A percentile compares a stretch with the other conserved stretches of the same genome.
Evolutionary conservation across 64 coral and sea anemone genomes (phyloP).

Genomic region (Pocillopora damicornis): DNA sequence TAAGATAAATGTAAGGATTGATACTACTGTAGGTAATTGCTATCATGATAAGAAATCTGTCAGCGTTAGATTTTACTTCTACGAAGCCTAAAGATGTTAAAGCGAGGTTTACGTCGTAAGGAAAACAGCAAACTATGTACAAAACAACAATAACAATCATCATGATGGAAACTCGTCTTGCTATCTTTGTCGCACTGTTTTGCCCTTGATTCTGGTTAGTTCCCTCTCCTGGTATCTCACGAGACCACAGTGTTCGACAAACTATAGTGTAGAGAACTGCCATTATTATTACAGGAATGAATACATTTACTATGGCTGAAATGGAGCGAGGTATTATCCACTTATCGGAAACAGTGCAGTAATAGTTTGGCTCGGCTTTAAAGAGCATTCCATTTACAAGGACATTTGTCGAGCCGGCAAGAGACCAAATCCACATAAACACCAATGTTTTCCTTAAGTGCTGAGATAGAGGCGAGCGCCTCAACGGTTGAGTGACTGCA

Average conservation of each 20-base stretch:
- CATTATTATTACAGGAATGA: neutral
- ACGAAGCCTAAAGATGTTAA: neutral
- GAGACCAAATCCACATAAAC: neutral
- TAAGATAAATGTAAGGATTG: slow-evolving; percentile 4
- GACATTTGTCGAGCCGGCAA: neutral
- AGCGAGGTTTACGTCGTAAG: neutral
- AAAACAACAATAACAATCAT: neutral
- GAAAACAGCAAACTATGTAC: neutral
- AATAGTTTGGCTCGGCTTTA: neutral
- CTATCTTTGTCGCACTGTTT: neutral
- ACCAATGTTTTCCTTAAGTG: neutral
- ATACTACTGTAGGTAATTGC: neutral
- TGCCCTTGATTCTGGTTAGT: neutral
- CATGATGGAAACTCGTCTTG: neutral
- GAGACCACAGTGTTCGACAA: neutral
- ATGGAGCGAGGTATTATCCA: neutral
- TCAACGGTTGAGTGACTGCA: neutral
- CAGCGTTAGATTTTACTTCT: neutral
- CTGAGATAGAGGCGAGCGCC: neutral
- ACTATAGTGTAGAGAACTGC: neutral
- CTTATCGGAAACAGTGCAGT: neutral
- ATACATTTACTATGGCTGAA: neutral
- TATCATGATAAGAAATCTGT: neutral
- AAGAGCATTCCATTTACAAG: neutral
- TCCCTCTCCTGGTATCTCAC: neutral